A percentile compares a stretch with the other conserved stretches of the same genome.
phyloP scores from a whole-genome alignment of 2,888 invertebrate genomes.

The Electrophaes corylata region DNA sequence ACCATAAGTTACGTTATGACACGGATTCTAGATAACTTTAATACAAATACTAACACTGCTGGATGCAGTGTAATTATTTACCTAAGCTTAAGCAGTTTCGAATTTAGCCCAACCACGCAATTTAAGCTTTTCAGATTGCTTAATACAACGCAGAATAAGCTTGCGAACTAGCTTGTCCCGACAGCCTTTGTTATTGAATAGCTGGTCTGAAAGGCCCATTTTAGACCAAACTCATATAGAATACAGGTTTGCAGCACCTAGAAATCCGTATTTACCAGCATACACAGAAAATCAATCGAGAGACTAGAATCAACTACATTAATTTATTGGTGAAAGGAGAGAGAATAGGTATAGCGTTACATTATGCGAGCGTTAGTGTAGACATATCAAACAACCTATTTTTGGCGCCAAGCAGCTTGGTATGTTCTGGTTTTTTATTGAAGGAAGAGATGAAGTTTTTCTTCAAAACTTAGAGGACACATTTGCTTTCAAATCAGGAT shows the following conservation, averaged over 20 bases:
- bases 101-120: conserved; percentile 5
- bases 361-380: too few species aligned
- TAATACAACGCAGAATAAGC: conserved; percentile 16
- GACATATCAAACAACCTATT: too few species aligned
- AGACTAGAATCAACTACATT: too few species aligned
- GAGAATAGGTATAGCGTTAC: too few species aligned
- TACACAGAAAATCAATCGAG: not conserved
- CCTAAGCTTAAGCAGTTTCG: not conserved
- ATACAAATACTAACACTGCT: not conserved
- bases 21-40: not conserved
- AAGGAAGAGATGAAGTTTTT: too few species aligned
- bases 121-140: conserved; percentile 20
- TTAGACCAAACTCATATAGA: not conserved
- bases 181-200: conserved; percentile 27
- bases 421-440: too few species aligned
- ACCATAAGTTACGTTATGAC: not conserved
- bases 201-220: conserved; percentile 8
- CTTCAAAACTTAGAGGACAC: too few species aligned
- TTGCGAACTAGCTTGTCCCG: conserved; percentile 11
- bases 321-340: too few species aligned
- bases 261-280: not conserved
- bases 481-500: too few species aligned
- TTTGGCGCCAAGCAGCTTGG: too few species aligned
- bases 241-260: not conserved
- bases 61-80: not conserved